Base-by-base conservation (phyloP, 2,888 invertebrate species). In the Halocaridina rubra region DNA sequence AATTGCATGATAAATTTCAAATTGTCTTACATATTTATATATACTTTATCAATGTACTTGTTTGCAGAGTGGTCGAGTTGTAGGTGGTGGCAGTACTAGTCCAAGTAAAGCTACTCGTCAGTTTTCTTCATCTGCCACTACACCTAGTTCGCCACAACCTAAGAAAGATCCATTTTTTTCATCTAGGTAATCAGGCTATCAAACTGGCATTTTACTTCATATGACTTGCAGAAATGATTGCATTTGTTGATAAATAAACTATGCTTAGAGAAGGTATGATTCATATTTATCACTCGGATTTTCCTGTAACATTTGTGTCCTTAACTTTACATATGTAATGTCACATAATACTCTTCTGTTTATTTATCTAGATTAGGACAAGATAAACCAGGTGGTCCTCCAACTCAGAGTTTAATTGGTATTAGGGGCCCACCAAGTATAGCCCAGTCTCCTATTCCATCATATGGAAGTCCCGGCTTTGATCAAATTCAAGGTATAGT, bases 381-480 rank as follows among this genome's bases (percentile, higher is more conserved):
- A 53, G 84, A 84, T 24, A 84, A 84, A 67, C 84, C 84, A 3
- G 74, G 74, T 32, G 84, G 84, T 64, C 84, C 84, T 3, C 84
- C 84, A 74, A 84, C 79, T 1, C 84, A 84, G 33, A 53, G 82
- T 22, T 30, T 84, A 27, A 84, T 78, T 22, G 82, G 77, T 33
- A 67, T 84, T 32, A 69, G 82, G 22, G 78, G 77, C 0, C 82
- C 78, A 24, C 71, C 82, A 13, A 29, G 71, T 27, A 46, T 84
- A 19, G 57, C 82, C 27, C 82, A 84, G 64, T 84, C 82, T 16
- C 82, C 82, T 10, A 61, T 84, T 29, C 72, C 82, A 27, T 13
- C 78, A 13, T 71, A 77, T 32, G 78, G 78, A 19, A 84, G 82
- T 30, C 78, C 82, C 3, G 77, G 39, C 29, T 32, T 84, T 19